Evolutionary conservation across 2,888 invertebrate species (phyloP), one percentile per base, ranked within the genome.

Genomic region (Volucella inanis): DNA sequence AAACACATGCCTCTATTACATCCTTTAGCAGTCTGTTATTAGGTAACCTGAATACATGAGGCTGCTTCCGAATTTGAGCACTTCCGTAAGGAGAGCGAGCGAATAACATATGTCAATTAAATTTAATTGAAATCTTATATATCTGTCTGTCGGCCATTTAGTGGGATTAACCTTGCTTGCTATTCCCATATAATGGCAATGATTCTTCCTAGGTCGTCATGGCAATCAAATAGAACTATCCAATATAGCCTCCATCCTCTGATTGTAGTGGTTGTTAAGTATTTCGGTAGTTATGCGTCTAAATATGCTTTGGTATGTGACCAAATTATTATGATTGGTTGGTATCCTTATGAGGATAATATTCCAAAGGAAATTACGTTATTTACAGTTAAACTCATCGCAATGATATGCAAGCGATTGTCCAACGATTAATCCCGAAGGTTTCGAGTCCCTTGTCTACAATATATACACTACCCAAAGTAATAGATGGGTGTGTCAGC

Each of bases 41-140:
- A 74, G 55, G 55, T 50, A 74, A 57, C 39, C 39, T 41, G 49
- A 54, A 59, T n/a, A 14, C 31, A 68, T 12, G 41, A 6, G 15
- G 2, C 4, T 14, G n/a, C 41, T n/a, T 3, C 38, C 14, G 31
- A 12, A 54, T 15, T 8, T 3, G 18, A 22, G 18, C 18, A 3
- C 18, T 22, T 22, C 18, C 3, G 22, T 12, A 68, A 3, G 11
- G 22, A 41, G 45, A 15, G 22, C 8, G 61, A 38, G 31, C 38
- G 77, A 72, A 67, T 70, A 45, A 15, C 18, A 72, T 59, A 68
- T 31, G 74, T 70, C 74, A 83, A 83, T 83, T 74, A 78, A 83
- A 78, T 78, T 78, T 78, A 78, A 83, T 83, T 83, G 72, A 83
- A 83, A 78, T 74, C 64, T 74, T 83, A 83, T 83, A 77, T 83